Conservation (phyloP, 2,888 invertebrate species). For the Megamerina dolium region DNA sequence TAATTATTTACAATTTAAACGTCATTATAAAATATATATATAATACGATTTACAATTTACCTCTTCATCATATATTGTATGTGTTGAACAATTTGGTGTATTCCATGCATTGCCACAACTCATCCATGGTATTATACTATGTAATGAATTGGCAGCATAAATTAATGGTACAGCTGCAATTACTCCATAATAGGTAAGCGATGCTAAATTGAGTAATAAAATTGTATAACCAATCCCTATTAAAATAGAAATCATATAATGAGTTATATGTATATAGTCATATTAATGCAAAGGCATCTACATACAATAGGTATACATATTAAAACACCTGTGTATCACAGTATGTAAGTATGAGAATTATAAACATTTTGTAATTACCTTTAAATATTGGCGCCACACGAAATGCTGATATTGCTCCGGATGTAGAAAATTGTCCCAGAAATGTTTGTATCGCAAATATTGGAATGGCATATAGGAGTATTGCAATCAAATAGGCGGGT, state of each 20-base stretch:
- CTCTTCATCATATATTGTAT: conserved; percentile 32
- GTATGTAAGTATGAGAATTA: no score
- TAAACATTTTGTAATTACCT: conserved; percentile 62
- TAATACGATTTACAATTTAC: conserved; percentile 15
- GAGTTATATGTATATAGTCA: not conserved
- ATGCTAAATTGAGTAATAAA: conserved; percentile 71
- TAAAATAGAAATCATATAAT: conserved; percentile 3
- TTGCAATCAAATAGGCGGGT: conserved; percentile 33
- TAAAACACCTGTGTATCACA: no score
- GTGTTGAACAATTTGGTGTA: conserved; percentile 50
- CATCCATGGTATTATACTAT: conserved; percentile 67
- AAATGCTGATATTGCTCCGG: conserved; percentile 76
- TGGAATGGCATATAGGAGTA: conserved; percentile 56
- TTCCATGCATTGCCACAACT: conserved; percentile 77
- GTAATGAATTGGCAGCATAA: conserved; percentile 69
- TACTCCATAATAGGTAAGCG: conserved; percentile 76
- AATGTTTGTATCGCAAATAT: conserved; percentile 82
- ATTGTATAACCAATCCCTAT: conserved; percentile 60
- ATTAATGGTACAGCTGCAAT: conserved; percentile 78
- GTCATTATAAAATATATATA: not conserved
- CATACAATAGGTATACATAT: not conserved
- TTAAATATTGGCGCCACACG: conserved; percentile 79
- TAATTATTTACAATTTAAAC: not conserved
- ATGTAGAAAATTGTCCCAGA: conserved; percentile 77
- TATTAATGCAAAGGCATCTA: not conserved